Base-by-base conservation (phyloP, 2,797 vertebrate genomes). In the Epinephelus malabaricus region DNA sequence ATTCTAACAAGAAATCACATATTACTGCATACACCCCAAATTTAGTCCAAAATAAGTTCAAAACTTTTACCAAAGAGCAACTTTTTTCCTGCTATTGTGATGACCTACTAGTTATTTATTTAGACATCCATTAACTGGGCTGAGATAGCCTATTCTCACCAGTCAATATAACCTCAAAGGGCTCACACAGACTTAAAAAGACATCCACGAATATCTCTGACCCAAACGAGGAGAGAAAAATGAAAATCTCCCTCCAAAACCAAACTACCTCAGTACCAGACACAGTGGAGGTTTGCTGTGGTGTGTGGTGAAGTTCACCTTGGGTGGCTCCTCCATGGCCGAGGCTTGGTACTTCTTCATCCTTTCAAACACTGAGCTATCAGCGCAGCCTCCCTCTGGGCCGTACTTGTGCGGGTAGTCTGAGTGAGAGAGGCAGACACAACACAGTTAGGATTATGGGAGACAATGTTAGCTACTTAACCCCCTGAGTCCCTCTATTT, bases 331-430 rank as follows among this genome's bases (percentile, higher is more conserved):
- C 67, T 95, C 94, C 15, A 95, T 69, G 25, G 94, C 96, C 30
- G 96, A 96, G 87, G 93, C 92, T 89, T 99, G 98, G 89, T 97
- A 98, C 84, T 94, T 97, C 90, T 92, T 97, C 98, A 99, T 99
- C 89, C 90, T 97, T 88, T 99, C 96, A 92, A 99, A 99, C 56
- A 99, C 98, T 0, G 98, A 96, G 88, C 96, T 95, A 92, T 99
- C 97, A 58, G 98, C 98, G 90, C 98, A 99, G 82, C 98, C 98
- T 81, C 98, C 98, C 88, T 97, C 96, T 61, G 97, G 96, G 74
- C 98, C 98, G 12, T 99, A 99, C 91, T 99, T 99, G 94, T 99
- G 97, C 10, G 97, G 97, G 89, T 99, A 99, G 88, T 97, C 98
- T 96, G 89, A 83, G 73, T n/a, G 84, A 87, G 73, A 88, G 72